These are phyloP conservation scores for Chaunax sp. DNA, from an alignment of 2,797 vertebrate species.

Conservation along the genomic window DNA sequence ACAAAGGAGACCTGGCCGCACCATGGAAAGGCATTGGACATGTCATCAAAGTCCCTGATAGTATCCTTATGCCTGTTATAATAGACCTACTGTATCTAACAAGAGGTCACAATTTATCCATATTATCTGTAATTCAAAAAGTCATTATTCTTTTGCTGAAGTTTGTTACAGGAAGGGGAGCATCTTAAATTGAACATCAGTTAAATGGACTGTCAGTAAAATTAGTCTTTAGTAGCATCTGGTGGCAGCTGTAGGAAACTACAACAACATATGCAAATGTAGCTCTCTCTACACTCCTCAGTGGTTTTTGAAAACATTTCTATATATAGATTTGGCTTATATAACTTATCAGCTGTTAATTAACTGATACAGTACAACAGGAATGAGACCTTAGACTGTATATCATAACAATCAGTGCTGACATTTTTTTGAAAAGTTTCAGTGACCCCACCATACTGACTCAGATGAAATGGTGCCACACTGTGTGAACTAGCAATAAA, in stretches of 20 bases:
- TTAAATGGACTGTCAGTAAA: not conserved
- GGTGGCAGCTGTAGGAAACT: constrained; percentile 46
- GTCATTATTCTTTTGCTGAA: not conserved
- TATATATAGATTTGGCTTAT: constrained; percentile 13
- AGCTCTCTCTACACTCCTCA: not conserved
- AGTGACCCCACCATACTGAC: too few relatives aligned
- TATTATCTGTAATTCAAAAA: not conserved
- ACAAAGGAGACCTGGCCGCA: constrained; percentile 96
- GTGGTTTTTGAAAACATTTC: constrained; percentile 8
- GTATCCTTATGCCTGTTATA: too few relatives aligned
- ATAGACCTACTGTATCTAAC: too few relatives aligned
- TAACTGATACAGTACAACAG: not conserved
- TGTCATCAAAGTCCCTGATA: constrained; percentile 99
- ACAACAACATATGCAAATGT: constrained; percentile 30
- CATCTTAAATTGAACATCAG: not conserved
- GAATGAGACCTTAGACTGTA: not conserved
- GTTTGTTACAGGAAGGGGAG: not conserved
- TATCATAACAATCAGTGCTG: not conserved
- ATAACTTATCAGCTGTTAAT: not conserved
- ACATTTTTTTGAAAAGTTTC: too few relatives aligned
- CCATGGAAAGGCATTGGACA: constrained; percentile 98
- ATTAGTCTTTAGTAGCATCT: constrained; percentile 31
- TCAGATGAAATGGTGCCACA: too few relatives aligned
- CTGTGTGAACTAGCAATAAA: too few relatives aligned
- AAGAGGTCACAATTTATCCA: too few relatives aligned